Percentiles rank a stretch among this genome's conserved stretches.
Evolutionary conservation across 2,888 invertebrate species (phyloP).

Genomic region (Anagyrus pseudococci): DNA sequence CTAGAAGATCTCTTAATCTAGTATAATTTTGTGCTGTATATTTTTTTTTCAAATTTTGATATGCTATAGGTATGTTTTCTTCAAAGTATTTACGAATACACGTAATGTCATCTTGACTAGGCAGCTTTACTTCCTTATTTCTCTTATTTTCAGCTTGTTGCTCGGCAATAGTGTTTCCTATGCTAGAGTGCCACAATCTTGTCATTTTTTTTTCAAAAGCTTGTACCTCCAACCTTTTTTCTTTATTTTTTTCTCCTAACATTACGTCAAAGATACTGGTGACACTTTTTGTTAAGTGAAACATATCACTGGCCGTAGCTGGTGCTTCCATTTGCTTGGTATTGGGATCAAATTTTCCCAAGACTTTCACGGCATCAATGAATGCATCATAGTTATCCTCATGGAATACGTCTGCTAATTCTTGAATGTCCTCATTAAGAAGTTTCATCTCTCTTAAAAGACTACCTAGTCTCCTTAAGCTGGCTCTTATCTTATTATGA

Average conservation of each 20-base stretch:
- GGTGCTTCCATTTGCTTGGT: not conserved
- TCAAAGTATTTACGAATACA: slow-evolving; percentile 12
- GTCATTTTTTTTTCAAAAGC: not conserved
- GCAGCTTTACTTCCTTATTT: slow-evolving; percentile 14
- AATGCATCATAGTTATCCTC: slow-evolving; percentile 2
- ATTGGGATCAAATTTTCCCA: slow-evolving; percentile 1
- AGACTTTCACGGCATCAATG: not conserved
- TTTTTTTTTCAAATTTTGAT: not conserved
- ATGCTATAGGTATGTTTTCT: not conserved
- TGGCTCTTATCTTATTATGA: not conserved
- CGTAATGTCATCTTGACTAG: slow-evolving; percentile 11
- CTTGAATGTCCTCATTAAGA: not conserved
- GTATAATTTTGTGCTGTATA: slow-evolving; percentile 5
- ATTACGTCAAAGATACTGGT: not conserved
- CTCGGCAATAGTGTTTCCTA: slow-evolving; percentile 28
- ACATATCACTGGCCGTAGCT: slow-evolving; percentile 3
- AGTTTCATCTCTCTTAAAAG: not conserved
- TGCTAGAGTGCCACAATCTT: not conserved
- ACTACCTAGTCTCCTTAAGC: not conserved
- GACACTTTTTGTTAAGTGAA: not conserved
- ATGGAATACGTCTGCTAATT: slow-evolving; percentile 3
- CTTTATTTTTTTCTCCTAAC: not conserved
- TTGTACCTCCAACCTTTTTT: not conserved
- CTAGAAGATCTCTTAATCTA: slow-evolving; percentile 12
- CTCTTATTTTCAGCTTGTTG: slow-evolving; percentile 1